Base-by-base conservation (phyloP, 2,113 vertebrate genomes). In the Phylloscopus trochiloides region DNA sequence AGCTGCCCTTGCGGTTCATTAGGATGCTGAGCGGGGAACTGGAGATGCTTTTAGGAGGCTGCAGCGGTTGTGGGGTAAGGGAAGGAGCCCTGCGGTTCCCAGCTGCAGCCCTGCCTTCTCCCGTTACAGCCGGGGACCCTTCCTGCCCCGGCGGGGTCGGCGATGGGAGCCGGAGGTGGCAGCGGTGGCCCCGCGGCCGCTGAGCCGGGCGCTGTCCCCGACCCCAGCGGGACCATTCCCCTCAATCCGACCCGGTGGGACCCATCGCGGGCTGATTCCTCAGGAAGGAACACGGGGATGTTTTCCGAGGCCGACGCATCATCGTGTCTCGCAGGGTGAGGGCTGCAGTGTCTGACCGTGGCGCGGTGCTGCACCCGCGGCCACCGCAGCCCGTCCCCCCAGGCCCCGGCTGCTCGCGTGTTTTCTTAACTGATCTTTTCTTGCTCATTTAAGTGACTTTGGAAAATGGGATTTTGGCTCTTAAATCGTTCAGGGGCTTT, bases 401-500 rank as follows among this genome's bases (percentile, higher is more conserved):
- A 21, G 63, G 59, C 66, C 71, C 51, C 28, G 9, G 63, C 83
- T 67, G 75, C 24, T 81, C 17, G 31, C 15, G 1, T 82, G 66
- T 92, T 90, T 90, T 65, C 94, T 79, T 72, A 88, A 12, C 83
- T 40, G 88, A 74, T 89, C 86, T 86, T 55, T 77, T 26, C 91
- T 92, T 67, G 88, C 86, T 94, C 68, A 6, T 71, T 94, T 92
- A 63, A 91, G 93, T 95, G 95, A 96, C 95, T 96, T 84, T 95
- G 89, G 96, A 96, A 96, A 96, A 95, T 86, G 94, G 93, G 96
- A 95, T 95, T 91, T 95, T 95, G 94, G 95, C 95, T 93, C 95
- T 94, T 96, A 90, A 96, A 94, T 96, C 81, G 38, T 95, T 95
- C 94, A 96, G 95, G 92, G 93, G 94, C 94, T 96, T 96, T 97